Evolutionary conservation across 2,113 vertebrate species (phyloP).

Genomic region (Pteruthius melanotis): DNA sequence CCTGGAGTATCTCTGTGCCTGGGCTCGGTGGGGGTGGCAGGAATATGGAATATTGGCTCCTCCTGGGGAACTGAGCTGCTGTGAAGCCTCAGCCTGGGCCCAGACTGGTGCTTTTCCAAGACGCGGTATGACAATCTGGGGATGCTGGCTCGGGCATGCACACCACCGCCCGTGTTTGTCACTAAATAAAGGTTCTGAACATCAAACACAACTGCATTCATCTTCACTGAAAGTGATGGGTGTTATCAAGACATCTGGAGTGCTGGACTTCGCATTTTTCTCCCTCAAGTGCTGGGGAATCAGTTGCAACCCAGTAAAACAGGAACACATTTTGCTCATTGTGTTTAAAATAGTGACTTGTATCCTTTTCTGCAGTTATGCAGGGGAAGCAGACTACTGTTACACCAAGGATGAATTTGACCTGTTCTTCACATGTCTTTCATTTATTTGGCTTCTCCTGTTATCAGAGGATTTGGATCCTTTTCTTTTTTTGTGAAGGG

Average conservation of each 20-base stretch:
- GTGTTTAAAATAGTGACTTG: background rate
- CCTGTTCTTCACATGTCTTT: background rate
- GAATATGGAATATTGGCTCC: background rate
- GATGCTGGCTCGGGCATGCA: background rate
- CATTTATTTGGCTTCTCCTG: background rate
- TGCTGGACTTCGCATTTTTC: background rate
- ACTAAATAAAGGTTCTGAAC: background rate
- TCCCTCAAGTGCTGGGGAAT: background rate
- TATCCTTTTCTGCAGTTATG: background rate
- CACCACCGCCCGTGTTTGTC: background rate
- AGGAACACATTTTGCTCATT: background rate
- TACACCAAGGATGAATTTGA: background rate
- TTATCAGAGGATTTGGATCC: background rate
- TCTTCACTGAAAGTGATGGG: background rate
- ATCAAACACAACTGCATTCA: accelerated
- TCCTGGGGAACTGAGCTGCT: background rate
- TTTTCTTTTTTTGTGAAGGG: background rate
- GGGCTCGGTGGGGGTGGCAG: accelerated
- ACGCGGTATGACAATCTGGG: accelerated
- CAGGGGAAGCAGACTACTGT: background rate
- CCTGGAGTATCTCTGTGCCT: background rate
- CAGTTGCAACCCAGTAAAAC: background rate
- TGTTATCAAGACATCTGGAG: background rate
- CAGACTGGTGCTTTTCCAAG: background rate
- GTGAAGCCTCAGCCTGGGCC: background rate